A percentile compares a stretch with the other conserved stretches of the same genome.
Conservation (phyloP, 2,113 vertebrate genomes). For the Sylvietta virens region DNA sequence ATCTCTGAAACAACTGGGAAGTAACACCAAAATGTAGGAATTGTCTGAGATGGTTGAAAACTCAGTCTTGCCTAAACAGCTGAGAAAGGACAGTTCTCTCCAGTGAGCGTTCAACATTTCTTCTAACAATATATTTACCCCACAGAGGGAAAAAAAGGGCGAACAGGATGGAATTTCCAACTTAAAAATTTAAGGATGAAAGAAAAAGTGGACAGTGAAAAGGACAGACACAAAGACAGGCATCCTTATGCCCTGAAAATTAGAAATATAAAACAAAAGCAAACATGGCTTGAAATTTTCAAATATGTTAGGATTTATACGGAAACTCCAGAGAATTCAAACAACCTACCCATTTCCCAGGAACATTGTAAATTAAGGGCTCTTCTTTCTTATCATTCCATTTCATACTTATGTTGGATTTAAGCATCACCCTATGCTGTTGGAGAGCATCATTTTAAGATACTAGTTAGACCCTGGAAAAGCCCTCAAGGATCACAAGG, state of each 20-base stretch:
- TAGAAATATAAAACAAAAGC: background rate
- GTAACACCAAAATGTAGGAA: background rate
- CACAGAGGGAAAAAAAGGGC: background rate
- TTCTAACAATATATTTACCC: background rate
- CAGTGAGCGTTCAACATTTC: background rate
- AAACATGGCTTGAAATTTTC: background rate
- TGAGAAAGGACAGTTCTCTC: background rate
- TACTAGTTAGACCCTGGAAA: background rate
- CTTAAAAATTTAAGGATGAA: background rate
- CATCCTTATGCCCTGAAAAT: background rate
- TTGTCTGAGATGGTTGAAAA: background rate
- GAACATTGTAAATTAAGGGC: background rate
- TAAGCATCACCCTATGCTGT: background rate
- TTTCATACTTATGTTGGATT: background rate
- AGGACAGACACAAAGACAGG: background rate
- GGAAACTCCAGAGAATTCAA: background rate
- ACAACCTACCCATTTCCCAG: background rate
- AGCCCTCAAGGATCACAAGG: background rate
- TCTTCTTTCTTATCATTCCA: background rate
- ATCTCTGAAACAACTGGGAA: background rate
- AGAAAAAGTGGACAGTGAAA: background rate
- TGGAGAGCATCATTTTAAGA: background rate
- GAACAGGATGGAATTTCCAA: background rate
- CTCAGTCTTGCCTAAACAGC: background rate
- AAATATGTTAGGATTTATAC: background rate